These are phyloP conservation scores for Agonopterix alstromeriana DNA, from an alignment of 2,888 invertebrate genomes.

Conservation along the genomic window DNA sequence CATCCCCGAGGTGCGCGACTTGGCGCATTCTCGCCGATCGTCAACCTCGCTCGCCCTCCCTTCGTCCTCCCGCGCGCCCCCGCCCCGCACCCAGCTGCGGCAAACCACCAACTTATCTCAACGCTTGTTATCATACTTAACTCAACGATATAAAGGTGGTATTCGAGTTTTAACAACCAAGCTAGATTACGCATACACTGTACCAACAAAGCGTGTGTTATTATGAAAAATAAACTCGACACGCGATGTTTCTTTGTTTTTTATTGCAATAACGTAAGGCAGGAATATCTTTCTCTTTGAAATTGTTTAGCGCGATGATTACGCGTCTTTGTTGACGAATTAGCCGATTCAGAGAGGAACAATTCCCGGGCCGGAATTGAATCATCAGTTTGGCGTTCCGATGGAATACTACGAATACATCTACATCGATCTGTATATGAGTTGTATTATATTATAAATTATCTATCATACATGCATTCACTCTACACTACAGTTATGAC, in stretches of 20 bases:
- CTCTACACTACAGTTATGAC: no score
- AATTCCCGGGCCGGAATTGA: constrained; percentile 33
- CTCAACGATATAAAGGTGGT: constrained; percentile 34
- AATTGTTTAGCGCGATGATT: background rate
- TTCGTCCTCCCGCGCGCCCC: constrained; percentile 23
- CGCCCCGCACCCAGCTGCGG: constrained; percentile 11
- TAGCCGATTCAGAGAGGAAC: constrained; percentile 14
- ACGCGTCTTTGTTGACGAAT: constrained; percentile 3
- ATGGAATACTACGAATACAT: constrained; percentile 37
- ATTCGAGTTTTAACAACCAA: constrained; percentile 20
- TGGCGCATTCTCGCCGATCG: constrained; percentile 65
- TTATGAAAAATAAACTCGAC: constrained; percentile 7
- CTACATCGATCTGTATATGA: constrained; percentile 5
- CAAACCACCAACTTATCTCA: constrained; percentile 13
- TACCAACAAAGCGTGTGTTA: constrained; percentile 5
- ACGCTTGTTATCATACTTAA: constrained; percentile 20
- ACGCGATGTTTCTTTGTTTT: constrained; percentile 14
- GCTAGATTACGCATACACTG: constrained; percentile 9
- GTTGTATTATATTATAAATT: no score
- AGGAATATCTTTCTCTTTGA: background rate
- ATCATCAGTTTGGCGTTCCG: constrained; percentile 41
- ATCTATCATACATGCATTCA: no score
- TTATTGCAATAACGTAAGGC: constrained; percentile 10
- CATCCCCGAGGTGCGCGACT: constrained; percentile 49
- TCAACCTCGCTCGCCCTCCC: constrained; percentile 53